Evolutionary conservation across 2,797 vertebrate genomes (phyloP).

Genomic region (Perodicticus potto): DNA sequence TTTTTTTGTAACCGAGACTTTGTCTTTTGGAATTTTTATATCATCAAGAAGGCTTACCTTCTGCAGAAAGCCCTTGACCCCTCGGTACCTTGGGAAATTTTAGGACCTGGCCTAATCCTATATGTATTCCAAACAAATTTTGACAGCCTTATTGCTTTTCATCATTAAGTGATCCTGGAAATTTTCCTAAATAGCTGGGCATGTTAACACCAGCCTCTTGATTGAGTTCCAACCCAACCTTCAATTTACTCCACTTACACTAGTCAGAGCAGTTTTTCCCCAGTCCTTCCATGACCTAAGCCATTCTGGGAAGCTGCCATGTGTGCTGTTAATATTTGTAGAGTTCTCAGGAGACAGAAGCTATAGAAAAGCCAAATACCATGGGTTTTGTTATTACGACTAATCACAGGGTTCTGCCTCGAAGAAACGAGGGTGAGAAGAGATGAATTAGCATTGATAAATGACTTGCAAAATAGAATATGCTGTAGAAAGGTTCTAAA

Average conservation of each 20-base stretch:
- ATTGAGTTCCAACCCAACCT: slow-evolving; percentile 72
- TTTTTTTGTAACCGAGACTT: slow-evolving; percentile 69
- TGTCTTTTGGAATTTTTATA: slow-evolving; percentile 74
- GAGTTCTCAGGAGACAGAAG: slow-evolving; percentile 74
- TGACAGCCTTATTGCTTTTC: slow-evolving; percentile 81
- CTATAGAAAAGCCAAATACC: slow-evolving; percentile 67
- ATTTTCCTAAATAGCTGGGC: slow-evolving; percentile 73
- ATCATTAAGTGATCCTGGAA: slow-evolving; percentile 79
- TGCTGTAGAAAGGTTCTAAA: slow-evolving; percentile 60
- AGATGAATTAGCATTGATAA: slow-evolving; percentile 75
- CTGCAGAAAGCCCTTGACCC: slow-evolving; percentile 79
- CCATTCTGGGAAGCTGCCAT: slow-evolving; percentile 39
- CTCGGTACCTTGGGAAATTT: slow-evolving; percentile 71
- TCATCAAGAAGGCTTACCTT: slow-evolving; percentile 69
- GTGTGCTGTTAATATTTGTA: slow-evolving; percentile 45
- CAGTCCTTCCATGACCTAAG: slow-evolving; percentile 46
- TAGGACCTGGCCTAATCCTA: slow-evolving; percentile 77
- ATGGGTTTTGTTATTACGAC: slow-evolving; percentile 68
- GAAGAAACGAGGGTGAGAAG: slow-evolving; percentile 73
- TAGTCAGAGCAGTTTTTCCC: slow-evolving; percentile 17
- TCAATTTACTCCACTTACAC: slow-evolving; percentile 59
- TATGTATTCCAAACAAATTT: slow-evolving; percentile 76
- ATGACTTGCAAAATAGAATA: slow-evolving; percentile 72
- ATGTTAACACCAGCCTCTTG: slow-evolving; percentile 76
- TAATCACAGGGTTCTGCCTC: slow-evolving; percentile 65